Conservation (phyloP, 1,140 invertebrate genomes). For the Drosophila sturtevanti region DNA sequence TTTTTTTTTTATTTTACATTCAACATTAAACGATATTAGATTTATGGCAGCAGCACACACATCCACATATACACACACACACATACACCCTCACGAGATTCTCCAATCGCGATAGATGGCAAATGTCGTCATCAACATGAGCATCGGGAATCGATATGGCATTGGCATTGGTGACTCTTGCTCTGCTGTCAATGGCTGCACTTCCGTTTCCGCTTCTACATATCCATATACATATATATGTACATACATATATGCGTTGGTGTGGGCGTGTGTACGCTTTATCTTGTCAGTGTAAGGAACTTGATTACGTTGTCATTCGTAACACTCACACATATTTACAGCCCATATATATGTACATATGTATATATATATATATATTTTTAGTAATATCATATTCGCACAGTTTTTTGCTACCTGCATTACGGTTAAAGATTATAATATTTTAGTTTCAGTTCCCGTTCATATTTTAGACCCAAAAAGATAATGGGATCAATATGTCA, state of each 20-base stretch:
- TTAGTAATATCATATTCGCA: not conserved
- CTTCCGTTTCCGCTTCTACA: slow-evolving; percentile 57
- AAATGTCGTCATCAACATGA: slow-evolving; percentile 34
- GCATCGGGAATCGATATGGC: slow-evolving; percentile 23
- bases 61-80: slow-evolving; percentile 9
- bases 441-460: too few relatives aligned
- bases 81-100: not conserved
- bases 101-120: slow-evolving; percentile 19
- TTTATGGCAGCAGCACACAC: slow-evolving; percentile 46
- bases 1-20: slow-evolving; percentile 40
- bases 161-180: slow-evolving; percentile 25
- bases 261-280: slow-evolving; percentile 38
- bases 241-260: not conserved
- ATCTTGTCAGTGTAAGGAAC: slow-evolving; percentile 51
- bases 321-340: slow-evolving; percentile 8
- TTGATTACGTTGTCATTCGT: slow-evolving; percentile 63
- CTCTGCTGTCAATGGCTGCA: slow-evolving; percentile 67
- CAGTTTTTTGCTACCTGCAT: too few relatives aligned
- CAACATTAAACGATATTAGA: slow-evolving; percentile 70
- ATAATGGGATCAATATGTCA: too few relatives aligned
- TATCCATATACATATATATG: not conserved
- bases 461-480: too few relatives aligned
- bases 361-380: not conserved
- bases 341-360: not conserved
- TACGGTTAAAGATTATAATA: too few relatives aligned